Percentiles rank a stretch among this genome's conserved stretches.
phyloP scores from a whole-genome alignment of 2,888 invertebrate species.

The Tipula lateralis region DNA sequence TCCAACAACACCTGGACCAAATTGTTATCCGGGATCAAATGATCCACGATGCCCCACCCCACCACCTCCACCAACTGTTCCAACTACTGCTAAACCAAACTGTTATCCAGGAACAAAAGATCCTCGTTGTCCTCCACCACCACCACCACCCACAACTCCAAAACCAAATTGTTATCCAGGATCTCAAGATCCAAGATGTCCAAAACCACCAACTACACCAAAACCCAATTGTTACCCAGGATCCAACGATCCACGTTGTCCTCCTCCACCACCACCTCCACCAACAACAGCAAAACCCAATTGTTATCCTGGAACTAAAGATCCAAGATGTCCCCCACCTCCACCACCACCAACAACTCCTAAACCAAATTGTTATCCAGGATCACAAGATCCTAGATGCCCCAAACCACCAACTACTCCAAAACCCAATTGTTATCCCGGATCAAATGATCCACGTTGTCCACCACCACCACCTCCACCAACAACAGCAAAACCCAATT shows the following conservation, averaged over 20 bases:
- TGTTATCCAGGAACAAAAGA: conserved; percentile 39
- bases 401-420: conserved; percentile 40
- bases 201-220: conserved; percentile 38
- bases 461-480: conserved; percentile 40
- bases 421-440: conserved; percentile 42
- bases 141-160: conserved; percentile 37
- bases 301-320: conserved; percentile 43
- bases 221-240: conserved; percentile 35
- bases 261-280: conserved; percentile 38
- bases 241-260: conserved; percentile 42
- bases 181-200: conserved; percentile 43
- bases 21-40: neutral
- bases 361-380: conserved; percentile 42
- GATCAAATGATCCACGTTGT: conserved; percentile 42
- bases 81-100: conserved; percentile 47
- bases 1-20: conserved; percentile 35
- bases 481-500: conserved; percentile 35
- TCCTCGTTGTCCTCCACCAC: too few relatives aligned
- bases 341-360: conserved; percentile 31
- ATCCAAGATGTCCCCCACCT: conserved; percentile 44
- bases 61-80: conserved; percentile 39
- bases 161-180: conserved; percentile 47
- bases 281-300: conserved; percentile 35
- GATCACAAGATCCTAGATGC: conserved; percentile 45
- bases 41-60: neutral